Conservation (phyloP, 37 sponge, comb jelly and placozoan species). For the Hexactinellida sp. region DNA sequence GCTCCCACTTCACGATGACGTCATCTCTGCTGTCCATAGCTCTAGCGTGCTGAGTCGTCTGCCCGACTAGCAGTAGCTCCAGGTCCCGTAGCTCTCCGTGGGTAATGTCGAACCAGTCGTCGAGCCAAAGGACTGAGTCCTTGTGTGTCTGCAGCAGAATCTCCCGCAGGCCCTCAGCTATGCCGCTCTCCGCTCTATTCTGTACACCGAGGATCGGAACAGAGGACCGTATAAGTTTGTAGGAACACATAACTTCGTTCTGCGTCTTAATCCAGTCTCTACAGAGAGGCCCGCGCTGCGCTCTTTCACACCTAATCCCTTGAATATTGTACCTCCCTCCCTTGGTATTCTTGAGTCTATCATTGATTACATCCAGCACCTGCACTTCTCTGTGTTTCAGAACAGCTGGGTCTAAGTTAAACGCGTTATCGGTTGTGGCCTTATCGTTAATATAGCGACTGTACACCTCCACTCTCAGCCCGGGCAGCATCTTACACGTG, state of each 20-base stretch:
- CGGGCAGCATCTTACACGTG: not conserved
- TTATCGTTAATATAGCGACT: not conserved
- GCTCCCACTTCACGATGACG: not conserved
- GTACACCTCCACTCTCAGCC: not conserved
- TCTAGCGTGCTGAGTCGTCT: not conserved
- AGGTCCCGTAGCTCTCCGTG: not conserved
- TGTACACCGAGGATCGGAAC: not conserved
- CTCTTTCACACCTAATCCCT: not conserved
- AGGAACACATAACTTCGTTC: slow-evolving; percentile 2
- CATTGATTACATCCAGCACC: not conserved
- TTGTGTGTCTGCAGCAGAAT: not conserved
- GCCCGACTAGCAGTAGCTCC: not conserved
- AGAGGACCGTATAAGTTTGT: not conserved
- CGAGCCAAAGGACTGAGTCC: not conserved
- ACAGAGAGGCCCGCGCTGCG: not conserved
- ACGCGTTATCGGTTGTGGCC: not conserved
- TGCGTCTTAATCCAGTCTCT: not conserved
- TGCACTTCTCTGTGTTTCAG: not conserved
- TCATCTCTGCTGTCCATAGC: not conserved
- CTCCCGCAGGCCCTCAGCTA: not conserved
- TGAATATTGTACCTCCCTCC: not conserved
- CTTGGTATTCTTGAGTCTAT: not conserved
- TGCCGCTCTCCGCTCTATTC: not conserved
- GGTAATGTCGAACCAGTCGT: not conserved
- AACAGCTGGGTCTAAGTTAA: not conserved